Evolutionary conservation across 2,888 invertebrate species (phyloP).

Genomic region (Pasiphila rectangulata): DNA sequence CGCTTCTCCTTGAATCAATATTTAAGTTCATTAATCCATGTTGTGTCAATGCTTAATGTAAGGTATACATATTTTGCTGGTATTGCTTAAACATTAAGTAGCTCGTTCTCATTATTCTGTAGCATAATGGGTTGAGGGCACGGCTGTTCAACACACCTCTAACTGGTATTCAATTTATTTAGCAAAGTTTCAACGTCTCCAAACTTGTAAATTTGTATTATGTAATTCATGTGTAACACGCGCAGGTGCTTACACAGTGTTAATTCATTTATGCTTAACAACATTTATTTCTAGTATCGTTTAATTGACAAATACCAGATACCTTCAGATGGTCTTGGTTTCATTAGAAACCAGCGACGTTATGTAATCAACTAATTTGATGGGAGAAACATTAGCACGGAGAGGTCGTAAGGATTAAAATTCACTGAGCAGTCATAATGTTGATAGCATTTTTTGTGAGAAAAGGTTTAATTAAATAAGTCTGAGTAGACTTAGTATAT

Average conservation of each 20-base stretch:
- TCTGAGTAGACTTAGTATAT: slow-evolving; percentile 43
- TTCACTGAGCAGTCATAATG: slow-evolving; percentile 30
- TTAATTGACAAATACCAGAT: slow-evolving; percentile 61
- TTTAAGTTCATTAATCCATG: background rate
- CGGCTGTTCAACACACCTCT: slow-evolving; percentile 39
- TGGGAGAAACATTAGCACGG: slow-evolving; percentile 45
- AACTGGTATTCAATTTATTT: slow-evolving; percentile 52
- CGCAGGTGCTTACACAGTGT: slow-evolving; percentile 60
- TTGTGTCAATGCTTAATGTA: slow-evolving; percentile 2
- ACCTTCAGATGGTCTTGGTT: slow-evolving; percentile 39
- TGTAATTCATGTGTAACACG: slow-evolving; percentile 47
- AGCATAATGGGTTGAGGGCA: slow-evolving; percentile 26
- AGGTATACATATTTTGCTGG: slow-evolving; percentile 16
- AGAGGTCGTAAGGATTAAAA: slow-evolving; percentile 37
- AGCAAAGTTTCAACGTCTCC: slow-evolving; percentile 46
- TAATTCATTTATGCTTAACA: slow-evolving; percentile 60
- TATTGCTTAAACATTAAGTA: slow-evolving; percentile 24
- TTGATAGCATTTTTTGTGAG: slow-evolving; percentile 25
- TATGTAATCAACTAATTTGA: slow-evolving; percentile 57
- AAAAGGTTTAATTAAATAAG: slow-evolving; percentile 45
- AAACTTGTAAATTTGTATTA: slow-evolving; percentile 55
- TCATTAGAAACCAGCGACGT: slow-evolving; percentile 52
- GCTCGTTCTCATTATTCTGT: slow-evolving; percentile 32
- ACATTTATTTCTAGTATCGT: slow-evolving; percentile 53
- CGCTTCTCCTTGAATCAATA: too few relatives aligned